These are phyloP conservation scores for Dasyurus viverrinus DNA, from an alignment of 2,113 vertebrate genomes.

Conservation along the genomic window DNA sequence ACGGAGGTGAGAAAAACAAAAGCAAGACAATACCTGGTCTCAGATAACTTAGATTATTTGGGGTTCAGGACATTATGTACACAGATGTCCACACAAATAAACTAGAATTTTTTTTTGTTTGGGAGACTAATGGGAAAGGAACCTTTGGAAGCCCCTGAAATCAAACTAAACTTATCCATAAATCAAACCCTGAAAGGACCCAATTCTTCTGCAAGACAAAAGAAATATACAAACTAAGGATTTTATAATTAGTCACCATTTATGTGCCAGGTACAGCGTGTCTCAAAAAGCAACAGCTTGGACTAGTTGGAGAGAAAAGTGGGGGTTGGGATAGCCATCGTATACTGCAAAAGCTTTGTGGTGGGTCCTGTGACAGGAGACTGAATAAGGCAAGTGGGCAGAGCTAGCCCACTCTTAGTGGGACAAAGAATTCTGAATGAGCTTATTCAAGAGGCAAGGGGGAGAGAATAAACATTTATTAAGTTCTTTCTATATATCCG, in stretches of 20 bases:
- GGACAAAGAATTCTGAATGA: neutral
- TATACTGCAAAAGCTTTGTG: neutral
- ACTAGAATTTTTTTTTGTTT: neutral
- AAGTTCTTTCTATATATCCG: neutral
- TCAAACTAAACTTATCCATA: neutral
- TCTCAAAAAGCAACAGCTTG: neutral
- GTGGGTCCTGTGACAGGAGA: neutral
- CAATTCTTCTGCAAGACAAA: neutral
- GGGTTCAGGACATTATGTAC: neutral
- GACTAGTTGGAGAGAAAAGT: neutral
- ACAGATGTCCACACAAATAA: neutral
- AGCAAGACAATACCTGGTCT: neutral
- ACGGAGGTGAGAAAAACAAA: neutral
- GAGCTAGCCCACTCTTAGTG: neutral
- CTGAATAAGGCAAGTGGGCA: neutral
- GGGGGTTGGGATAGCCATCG: neutral
- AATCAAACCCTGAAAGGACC: neutral
- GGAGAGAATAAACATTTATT: neutral
- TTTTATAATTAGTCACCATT: neutral
- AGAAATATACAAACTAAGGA: neutral
- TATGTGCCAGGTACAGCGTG: neutral
- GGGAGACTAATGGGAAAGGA: neutral
- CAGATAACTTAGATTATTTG: neutral
- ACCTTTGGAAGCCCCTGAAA: neutral
- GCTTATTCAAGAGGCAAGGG: neutral